Evolutionary conservation across 2,797 vertebrate species (phyloP).

Genomic region (Microchirus variegatus): DNA sequence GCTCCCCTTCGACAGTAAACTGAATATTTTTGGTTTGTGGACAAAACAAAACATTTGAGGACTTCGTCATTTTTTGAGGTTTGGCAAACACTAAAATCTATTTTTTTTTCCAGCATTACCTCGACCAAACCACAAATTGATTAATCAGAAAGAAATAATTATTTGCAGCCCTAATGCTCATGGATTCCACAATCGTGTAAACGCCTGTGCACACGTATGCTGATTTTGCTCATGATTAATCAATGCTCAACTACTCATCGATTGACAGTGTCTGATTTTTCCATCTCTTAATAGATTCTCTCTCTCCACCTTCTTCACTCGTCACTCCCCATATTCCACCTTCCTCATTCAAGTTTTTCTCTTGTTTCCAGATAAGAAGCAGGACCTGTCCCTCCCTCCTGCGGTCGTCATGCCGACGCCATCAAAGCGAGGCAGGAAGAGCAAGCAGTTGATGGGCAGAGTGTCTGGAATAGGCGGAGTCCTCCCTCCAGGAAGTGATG

Average conservation of each 20-base stretch:
- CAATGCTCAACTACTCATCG: neutral
- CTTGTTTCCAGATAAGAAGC: conserved; percentile 78
- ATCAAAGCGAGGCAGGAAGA: conserved; percentile 90
- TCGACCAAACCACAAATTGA: no score
- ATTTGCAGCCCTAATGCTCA: conserved; percentile 5
- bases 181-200: neutral
- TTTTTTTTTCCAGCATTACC: no score
- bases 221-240: neutral
- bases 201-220: neutral
- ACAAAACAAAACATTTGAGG: neutral
- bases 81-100: no score
- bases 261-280: neutral
- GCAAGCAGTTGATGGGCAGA: conserved; percentile 87
- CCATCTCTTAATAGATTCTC: neutral
- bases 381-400: conserved; percentile 66
- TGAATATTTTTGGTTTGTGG: neutral
- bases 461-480: conserved; percentile 78
- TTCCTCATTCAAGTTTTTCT: neutral
- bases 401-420: conserved; percentile 81
- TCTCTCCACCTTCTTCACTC: neutral
- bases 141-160: no score
- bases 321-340: neutral
- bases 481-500: conserved; percentile 81
- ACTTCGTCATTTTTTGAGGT: no score
- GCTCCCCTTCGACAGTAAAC: no score